Evolutionary conservation across 2,113 vertebrate species (phyloP).

Genomic region (Phalacrocorax pelagicus): DNA sequence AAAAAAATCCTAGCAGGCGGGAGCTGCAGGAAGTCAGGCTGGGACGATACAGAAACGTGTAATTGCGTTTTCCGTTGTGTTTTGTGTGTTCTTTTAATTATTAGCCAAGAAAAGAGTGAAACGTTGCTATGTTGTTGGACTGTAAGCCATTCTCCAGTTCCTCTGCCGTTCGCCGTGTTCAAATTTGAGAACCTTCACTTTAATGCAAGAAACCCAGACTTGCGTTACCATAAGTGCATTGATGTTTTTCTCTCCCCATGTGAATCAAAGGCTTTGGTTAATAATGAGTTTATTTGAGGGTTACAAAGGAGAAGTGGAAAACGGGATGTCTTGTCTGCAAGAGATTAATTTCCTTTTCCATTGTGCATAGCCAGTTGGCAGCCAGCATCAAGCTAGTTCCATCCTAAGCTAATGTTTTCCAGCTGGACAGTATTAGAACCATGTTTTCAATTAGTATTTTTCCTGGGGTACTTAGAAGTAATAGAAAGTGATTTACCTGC

Average conservation of each 20-base stretch:
- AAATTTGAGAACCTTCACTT: not conserved
- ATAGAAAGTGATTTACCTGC: slow-evolving; percentile 51
- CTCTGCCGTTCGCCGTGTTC: not conserved
- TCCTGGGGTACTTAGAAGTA: slow-evolving; percentile 46
- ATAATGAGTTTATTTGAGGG: slow-evolving; percentile 1
- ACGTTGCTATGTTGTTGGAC: not conserved
- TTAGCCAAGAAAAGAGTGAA: not conserved
- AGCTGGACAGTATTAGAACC: slow-evolving; percentile 48
- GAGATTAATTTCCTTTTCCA: slow-evolving; percentile 39
- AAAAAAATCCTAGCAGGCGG: not conserved
- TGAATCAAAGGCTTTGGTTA: slow-evolving; percentile 32
- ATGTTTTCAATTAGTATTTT: slow-evolving; percentile 59
- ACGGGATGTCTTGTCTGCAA: slow-evolving; percentile 26
- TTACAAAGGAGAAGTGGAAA: slow-evolving; percentile 48
- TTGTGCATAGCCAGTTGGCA: slow-evolving; percentile 34
- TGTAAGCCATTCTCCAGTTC: not conserved
- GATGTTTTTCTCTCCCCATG: not conserved
- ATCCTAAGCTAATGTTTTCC: slow-evolving; percentile 45
- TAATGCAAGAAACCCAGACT: not conserved
- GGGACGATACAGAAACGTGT: fast-evolving
- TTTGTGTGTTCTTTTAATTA: not conserved
- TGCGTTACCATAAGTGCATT: not conserved
- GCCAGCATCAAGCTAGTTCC: not conserved
- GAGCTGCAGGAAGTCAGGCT: not conserved
- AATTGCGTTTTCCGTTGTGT: not conserved